A percentile compares a stretch with the other conserved stretches of the same genome.
Evolutionary conservation across 2,113 vertebrate species (phyloP).

Genomic region (Vireo altiloquus): DNA sequence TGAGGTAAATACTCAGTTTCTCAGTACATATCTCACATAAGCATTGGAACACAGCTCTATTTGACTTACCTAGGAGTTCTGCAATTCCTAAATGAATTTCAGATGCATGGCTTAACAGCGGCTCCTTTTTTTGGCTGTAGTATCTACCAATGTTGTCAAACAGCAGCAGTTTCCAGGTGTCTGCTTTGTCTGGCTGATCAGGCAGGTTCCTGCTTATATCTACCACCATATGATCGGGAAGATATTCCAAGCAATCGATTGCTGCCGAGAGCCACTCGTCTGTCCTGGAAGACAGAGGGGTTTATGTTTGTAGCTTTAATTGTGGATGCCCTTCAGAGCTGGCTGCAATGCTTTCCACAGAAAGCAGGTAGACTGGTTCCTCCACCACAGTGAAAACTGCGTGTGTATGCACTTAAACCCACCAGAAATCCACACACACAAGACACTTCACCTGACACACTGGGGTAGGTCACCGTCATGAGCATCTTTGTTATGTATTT

Average conservation of each 20-base stretch:
- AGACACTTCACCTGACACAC: neutral
- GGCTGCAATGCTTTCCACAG: neutral
- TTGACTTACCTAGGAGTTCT: slow-evolving; percentile 87
- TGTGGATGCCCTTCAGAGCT: neutral
- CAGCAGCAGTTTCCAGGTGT: slow-evolving; percentile 82
- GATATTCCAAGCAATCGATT: slow-evolving; percentile 90
- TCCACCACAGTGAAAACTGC: neutral
- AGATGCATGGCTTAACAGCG: slow-evolving; percentile 86
- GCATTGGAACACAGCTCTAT: neutral
- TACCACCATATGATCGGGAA: slow-evolving; percentile 90
- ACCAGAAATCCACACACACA: neutral
- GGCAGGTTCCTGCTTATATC: slow-evolving; percentile 90
- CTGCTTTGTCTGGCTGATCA: slow-evolving; percentile 74
- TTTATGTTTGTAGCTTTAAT: neutral
- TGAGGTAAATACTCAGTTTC: neutral
- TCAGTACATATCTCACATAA: neutral
- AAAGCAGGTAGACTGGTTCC: neutral
- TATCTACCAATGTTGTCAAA: slow-evolving; percentile 84
- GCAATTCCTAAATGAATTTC: slow-evolving; percentile 93
- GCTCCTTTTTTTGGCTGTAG: slow-evolving; percentile 82
- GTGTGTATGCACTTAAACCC: neutral
- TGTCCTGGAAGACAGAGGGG: slow-evolving; percentile 70
- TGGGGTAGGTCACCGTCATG: neutral
- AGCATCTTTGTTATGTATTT: neutral
- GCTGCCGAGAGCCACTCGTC: slow-evolving; percentile 93